Conservation (phyloP, 1,140 invertebrate species). For the Bombus polaris region DNA sequence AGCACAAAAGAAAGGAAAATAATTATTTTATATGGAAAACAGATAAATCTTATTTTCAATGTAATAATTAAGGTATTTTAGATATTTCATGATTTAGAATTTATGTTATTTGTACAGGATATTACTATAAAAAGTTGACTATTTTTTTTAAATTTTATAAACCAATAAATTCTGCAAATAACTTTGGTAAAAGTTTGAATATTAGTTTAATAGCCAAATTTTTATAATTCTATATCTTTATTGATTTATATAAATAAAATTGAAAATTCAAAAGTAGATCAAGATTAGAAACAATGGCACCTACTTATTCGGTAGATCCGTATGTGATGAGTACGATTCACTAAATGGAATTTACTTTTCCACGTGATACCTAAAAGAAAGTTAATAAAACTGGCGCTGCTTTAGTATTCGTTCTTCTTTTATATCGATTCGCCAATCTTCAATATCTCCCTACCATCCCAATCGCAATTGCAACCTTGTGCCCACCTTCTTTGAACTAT, state of each 20-base stretch:
- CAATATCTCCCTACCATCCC: constrained; percentile 60
- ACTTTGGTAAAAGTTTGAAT: not conserved
- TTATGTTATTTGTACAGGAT: not conserved
- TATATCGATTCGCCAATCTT: constrained; percentile 66
- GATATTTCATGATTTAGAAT: not conserved
- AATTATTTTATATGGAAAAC: not conserved
- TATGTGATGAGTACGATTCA: constrained; percentile 10
- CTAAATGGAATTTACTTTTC: constrained; percentile 41
- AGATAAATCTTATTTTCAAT: not conserved
- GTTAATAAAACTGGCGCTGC: constrained; percentile 67
- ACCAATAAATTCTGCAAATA: not conserved
- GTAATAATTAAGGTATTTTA: not conserved
- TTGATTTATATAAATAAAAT: not conserved
- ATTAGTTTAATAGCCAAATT: not conserved
- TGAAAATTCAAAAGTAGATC: not conserved
- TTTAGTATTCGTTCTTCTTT: constrained; percentile 70
- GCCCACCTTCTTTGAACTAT: constrained; percentile 6
- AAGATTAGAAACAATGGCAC: not conserved
- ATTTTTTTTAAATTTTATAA: not conserved
- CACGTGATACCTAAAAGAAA: constrained; percentile 66
- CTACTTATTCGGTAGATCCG: constrained; percentile 23
- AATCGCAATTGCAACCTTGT: constrained; percentile 29
- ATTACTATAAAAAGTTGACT: not conserved
- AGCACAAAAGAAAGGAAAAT: not conserved
- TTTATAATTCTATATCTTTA: not conserved